Percentiles rank a stretch among this genome's conserved stretches.
phyloP scores from a whole-genome alignment of 2,888 invertebrate genomes.

The Cephus spinipes region DNA sequence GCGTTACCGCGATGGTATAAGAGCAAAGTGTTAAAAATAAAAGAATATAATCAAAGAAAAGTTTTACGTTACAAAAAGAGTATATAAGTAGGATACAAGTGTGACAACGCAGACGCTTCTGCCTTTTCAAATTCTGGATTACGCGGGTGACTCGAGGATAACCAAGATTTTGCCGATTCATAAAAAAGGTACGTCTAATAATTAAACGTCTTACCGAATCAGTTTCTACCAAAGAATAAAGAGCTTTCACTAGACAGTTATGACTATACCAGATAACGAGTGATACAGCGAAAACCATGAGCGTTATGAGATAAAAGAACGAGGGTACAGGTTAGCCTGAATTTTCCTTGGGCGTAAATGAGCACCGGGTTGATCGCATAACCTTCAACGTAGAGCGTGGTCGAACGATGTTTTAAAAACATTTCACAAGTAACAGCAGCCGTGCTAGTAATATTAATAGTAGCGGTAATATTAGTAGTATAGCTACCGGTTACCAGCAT shows the following conservation, averaged over 20 bases:
- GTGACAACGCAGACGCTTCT: background rate
- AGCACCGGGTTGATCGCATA: background rate
- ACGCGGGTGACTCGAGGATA: slow-evolving; percentile 59
- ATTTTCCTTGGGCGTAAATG: background rate
- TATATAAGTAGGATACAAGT: background rate
- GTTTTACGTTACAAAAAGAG: background rate
- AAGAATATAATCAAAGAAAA: background rate
- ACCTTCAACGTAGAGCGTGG: background rate
- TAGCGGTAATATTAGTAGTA: background rate
- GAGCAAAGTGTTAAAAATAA: background rate
- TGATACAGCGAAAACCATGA: slow-evolving; percentile 6
- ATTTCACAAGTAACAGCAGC: background rate
- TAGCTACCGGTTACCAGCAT: no score
- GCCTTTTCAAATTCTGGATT: slow-evolving; percentile 60
- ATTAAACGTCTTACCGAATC: background rate
- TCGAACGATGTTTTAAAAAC: background rate
- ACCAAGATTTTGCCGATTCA: slow-evolving; percentile 63
- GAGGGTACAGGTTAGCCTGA: background rate
- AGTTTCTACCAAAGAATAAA: slow-evolving; percentile 2
- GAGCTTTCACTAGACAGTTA: slow-evolving; percentile 15
- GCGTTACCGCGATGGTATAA: background rate
- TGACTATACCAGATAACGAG: slow-evolving; percentile 23
- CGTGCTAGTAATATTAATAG: background rate
- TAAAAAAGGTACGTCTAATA: slow-evolving; percentile 55
- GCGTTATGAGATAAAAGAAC: slow-evolving; percentile 1